phyloP scores from a whole-genome alignment of 2,113 vertebrate species.

The Dipodomys ordii region DNA sequence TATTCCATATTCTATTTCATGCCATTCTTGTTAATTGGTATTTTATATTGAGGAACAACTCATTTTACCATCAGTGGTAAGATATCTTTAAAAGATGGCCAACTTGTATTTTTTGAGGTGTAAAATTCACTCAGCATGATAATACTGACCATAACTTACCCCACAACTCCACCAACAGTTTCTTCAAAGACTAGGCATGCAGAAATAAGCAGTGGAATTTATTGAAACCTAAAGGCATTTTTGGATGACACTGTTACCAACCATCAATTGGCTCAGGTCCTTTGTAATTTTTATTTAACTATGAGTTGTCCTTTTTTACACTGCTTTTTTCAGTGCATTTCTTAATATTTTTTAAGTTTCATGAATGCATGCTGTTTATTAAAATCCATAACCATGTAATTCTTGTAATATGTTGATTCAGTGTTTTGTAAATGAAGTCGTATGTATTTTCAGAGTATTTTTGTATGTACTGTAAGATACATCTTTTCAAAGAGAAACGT shows the following conservation, averaged over 20 bases:
- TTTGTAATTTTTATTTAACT: constrained; percentile 82
- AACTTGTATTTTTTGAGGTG: constrained; percentile 64
- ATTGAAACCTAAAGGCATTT: constrained; percentile 75
- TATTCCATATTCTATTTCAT: constrained; percentile 60
- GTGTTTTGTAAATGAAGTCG: constrained; percentile 88
- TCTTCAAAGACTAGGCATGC: constrained; percentile 70
- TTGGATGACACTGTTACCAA: constrained; percentile 74
- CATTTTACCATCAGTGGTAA: constrained; percentile 64
- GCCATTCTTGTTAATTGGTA: constrained; percentile 74
- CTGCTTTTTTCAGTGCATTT: constrained; percentile 80
- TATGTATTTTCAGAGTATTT: constrained; percentile 96
- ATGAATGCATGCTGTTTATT: constrained; percentile 78
- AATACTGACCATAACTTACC: constrained; percentile 63
- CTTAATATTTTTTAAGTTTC: constrained; percentile 83
- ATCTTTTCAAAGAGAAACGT: constrained; percentile 86
- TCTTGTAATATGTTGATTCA: constrained; percentile 80
- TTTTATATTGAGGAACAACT: constrained; percentile 75
- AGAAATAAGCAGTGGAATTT: constrained; percentile 77
- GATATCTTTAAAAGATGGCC: constrained; percentile 68
- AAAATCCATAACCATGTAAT: constrained; percentile 81
- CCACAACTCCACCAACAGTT: constrained; percentile 62
- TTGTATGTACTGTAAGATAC: constrained; percentile 96
- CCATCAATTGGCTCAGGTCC: constrained; percentile 81
- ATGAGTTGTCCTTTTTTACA: constrained; percentile 83
- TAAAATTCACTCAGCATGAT: constrained; percentile 72